Evolutionary conservation across 2,888 invertebrate genomes (phyloP), one percentile per base, ranked within the genome.

Genomic region (Pogonocherus hispidulus): DNA sequence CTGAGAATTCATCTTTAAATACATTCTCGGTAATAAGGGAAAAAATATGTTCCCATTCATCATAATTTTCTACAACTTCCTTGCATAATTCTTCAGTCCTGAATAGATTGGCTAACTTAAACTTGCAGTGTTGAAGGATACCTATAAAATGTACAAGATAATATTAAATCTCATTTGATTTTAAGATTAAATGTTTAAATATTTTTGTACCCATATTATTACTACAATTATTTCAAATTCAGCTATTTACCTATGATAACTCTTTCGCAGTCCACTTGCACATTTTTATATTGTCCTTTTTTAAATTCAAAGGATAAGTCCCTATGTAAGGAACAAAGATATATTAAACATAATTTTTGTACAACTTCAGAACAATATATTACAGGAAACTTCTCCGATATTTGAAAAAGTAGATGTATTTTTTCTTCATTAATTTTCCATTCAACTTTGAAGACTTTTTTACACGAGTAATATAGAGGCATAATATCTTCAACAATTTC

Each of bases 361-460:
- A 78, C 54, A 18, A 73, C 57, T 52, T 74, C 69, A 41, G 74
- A 63, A 55, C 79, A 73, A 65, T 75, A 82, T 27, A 81, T 71
- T 18, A 83, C 65, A 1, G 83, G 83, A 57, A 84, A 69, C 22
- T 68, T 70, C 67, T 73, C 78, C 9, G 84, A 69, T 19, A 80
- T 66, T 44, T 79, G 70, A 23, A 84, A 68, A 64, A 78, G 75
- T 14, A 49, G 62, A 19, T 66, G 18, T 22, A 76, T 1, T 68
- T 71, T 75, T 0, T 73, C 63, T 63, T 78, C 76, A 51, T 71
- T 73, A 54, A 71, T 72, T 46, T 69, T 70, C 18, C 55, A 16
- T 41, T 68, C 63, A 14, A 8, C 14, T 20, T 35, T 19, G n/a
- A 2, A 16, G 37, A 27, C 37, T 3, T 37, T 46, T 37, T 56